Base-by-base conservation (phyloP, 2,888 invertebrate species). In the Formica aserva region DNA sequence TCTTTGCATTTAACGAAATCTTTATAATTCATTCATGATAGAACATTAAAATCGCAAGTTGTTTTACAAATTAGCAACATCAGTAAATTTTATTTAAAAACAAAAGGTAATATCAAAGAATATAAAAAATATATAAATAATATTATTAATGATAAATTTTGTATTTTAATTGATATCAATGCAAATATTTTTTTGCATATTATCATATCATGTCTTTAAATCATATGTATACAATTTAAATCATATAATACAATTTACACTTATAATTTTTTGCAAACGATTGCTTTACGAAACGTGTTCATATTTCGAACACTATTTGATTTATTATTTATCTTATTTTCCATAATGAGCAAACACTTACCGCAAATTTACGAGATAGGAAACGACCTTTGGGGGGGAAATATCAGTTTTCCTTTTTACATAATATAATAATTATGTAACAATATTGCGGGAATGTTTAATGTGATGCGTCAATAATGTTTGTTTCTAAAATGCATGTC, bases 391-490 rank as follows among this genome's bases (percentile, higher is more conserved):
- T 48, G 18, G 22, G n/a, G n/a, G 29, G 45, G 45, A 15, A 78
- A 48, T 57, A 57, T 60, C 18, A 35, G 26, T 76, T 45, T 60
- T 55, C 35, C 32, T 48, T 69, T 38, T 78, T 26, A 60, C 2
- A 41, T 77, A 55, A 77, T 48, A 60, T 78, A 71, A 78, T 18
- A 71, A 71, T 78, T 41, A 71, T 71, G 29, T 78, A 80, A 80
- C 60, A 78, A 35, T 48, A 48, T 67, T 80, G 26, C 60, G 72
- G 18, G 35, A 78, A 67, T 89, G 87, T 87, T 89, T 82, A 75
- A 84, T 87, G 87, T 89, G 75, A 72, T 85, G 72, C 86, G 84
- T 89, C 48, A 88, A 85, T 87, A 88, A 90, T 85, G 67, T 85
- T 52, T 86, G 77, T 80, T 52, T 85, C 35, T 81, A 81, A 80